Evolutionary conservation across 1,140 invertebrate genomes (phyloP).

Genomic region (Drosophila punjabiensis): DNA sequence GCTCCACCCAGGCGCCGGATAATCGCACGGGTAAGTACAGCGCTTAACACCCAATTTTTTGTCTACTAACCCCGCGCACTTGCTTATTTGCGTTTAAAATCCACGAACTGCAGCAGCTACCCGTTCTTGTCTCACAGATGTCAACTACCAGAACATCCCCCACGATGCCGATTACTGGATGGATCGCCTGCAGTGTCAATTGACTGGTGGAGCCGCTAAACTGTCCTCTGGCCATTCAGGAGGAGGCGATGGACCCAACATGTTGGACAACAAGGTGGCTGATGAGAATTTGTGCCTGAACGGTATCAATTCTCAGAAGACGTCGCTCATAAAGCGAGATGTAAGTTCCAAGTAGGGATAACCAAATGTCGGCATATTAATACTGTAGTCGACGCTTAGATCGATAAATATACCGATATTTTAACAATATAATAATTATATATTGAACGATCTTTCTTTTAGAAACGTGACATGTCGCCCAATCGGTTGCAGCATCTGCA

Average conservation of each 20-base stretch:
- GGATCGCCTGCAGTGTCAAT: conserved; percentile 71
- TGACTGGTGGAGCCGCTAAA: conserved; percentile 58
- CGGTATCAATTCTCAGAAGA: conserved; percentile 77
- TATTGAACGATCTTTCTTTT: not conserved
- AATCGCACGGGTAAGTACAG: conserved; percentile 62
- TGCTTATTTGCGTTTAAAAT: conserved; percentile 25
- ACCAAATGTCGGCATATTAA: not conserved
- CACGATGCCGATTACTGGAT: conserved; percentile 83
- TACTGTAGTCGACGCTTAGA: not conserved
- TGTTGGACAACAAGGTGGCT: conserved; percentile 81
- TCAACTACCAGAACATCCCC: conserved; percentile 62
- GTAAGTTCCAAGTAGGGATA: conserved; percentile 34
- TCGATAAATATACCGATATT: not conserved
- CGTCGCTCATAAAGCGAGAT: conserved; percentile 74
- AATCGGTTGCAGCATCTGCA: conserved; percentile 83
- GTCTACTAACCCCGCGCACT: conserved; percentile 48
- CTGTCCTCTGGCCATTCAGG: conserved; percentile 42
- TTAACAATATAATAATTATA: not conserved
- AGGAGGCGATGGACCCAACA: conserved; percentile 59
- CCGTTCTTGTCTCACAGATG: conserved; percentile 81
- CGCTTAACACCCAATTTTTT: not conserved
- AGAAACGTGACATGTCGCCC: conserved; percentile 82
- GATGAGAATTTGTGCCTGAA: conserved; percentile 84
- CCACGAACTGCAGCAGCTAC: conserved; percentile 64
- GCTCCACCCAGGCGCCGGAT: conserved; percentile 49